Conservation (phyloP, 1,140 invertebrate species). For the Drosophila tristis region DNA sequence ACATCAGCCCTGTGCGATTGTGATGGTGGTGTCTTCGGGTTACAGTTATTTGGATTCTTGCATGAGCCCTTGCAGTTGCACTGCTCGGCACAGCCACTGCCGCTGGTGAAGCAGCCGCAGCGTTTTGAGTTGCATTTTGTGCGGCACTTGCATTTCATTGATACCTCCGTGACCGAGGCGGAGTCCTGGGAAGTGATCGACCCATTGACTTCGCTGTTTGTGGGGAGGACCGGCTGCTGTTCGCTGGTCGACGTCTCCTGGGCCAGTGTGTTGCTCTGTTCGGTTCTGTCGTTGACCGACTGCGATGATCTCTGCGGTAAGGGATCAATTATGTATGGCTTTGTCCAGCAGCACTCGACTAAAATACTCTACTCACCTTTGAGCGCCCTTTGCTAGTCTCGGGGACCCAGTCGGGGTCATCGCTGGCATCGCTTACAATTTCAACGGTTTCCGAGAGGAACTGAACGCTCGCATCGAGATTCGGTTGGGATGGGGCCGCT, state of each 20-base stretch:
- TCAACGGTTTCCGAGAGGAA: conserved; percentile 10
- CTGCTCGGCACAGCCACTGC: conserved; percentile 21
- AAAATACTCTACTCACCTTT: not conserved
- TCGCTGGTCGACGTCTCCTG: too few species aligned
- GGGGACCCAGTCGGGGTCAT: conserved; percentile 89
- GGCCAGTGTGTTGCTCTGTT: too few species aligned
- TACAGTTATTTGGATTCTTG: conserved; percentile 38
- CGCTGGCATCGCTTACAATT: conserved; percentile 65
- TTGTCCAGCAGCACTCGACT: not conserved
- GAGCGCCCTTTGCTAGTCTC: too few species aligned
- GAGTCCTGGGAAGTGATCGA: conserved; percentile 16
- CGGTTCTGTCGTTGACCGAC: too few species aligned
- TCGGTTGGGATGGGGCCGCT: too few species aligned
- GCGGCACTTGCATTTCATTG: conserved; percentile 53
- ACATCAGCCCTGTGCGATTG: conserved; percentile 22
- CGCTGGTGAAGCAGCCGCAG: conserved; percentile 50
- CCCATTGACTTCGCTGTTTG: conserved; percentile 14
- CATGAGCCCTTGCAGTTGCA: conserved; percentile 49
- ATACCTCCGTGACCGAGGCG: conserved; percentile 14
- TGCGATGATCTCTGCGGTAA: too few species aligned
- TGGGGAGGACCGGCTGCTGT: not conserved
- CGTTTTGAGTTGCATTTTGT: conserved; percentile 59
- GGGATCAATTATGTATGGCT: not conserved
- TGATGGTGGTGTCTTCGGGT: not conserved
- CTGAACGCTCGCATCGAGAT: not conserved